A percentile compares a stretch with the other conserved stretches of the same genome.
These are phyloP conservation scores for Podotricha telesiphe DNA, from an alignment of 2,888 invertebrate genomes.

Conservation along the genomic window DNA sequence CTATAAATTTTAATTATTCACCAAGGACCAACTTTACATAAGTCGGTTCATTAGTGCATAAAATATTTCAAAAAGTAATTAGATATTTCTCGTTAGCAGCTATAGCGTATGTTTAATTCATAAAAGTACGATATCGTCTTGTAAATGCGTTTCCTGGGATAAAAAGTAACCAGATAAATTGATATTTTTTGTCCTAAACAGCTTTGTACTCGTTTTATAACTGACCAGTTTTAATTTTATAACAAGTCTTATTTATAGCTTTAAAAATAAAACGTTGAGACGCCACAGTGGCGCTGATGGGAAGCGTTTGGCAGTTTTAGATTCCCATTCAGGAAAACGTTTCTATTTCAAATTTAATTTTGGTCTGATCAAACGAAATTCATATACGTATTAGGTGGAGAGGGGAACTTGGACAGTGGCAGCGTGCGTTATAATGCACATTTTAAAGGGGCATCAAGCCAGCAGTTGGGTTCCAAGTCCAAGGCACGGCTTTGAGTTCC, in stretches of 20 bases:
- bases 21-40: not conserved
- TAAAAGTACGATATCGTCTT: conserved; percentile 12
- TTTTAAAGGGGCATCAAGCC: too few species aligned
- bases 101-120: conserved; percentile 8
- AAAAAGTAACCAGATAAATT: conserved; percentile 11
- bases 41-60: not conserved
- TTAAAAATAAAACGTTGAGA: not conserved
- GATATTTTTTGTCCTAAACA: conserved; percentile 8
- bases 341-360: not conserved
- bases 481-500: too few species aligned
- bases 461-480: too few species aligned
- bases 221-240: conserved; percentile 2
- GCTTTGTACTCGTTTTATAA: conserved; percentile 14
- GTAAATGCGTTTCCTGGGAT: conserved; percentile 6
- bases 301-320: not conserved
- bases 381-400: too few species aligned
- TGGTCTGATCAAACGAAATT: too few species aligned
- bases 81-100: conserved; percentile 1
- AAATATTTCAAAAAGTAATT: conserved; percentile 3
- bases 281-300: not conserved
- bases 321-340: not conserved
- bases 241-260: not conserved
- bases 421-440: too few species aligned
- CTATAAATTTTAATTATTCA: too few species aligned
- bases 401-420: too few species aligned